Percentiles rank a stretch among this genome's conserved stretches.
Conservation (phyloP, 2,113 vertebrate species). For the Pelusios castaneus region DNA sequence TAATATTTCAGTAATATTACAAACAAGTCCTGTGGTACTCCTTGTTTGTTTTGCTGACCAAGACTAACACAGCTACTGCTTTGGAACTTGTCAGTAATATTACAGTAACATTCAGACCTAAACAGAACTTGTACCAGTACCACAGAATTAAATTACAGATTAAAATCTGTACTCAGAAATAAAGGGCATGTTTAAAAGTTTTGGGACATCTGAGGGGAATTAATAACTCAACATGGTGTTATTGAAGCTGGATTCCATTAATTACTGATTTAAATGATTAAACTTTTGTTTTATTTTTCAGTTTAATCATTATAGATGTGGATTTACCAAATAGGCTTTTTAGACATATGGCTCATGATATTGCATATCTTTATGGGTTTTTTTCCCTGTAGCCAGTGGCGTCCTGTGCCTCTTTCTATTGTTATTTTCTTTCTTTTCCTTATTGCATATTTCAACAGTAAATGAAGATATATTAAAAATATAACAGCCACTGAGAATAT, state of each 20-base stretch:
- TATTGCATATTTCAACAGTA: neutral
- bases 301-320: conserved; percentile 3
- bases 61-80: too few species aligned
- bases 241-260: neutral
- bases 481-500: neutral
- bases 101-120: neutral
- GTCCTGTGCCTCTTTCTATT: too few species aligned
- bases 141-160: fast-evolving
- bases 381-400: conserved; percentile 11
- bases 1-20: fast-evolving
- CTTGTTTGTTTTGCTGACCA: too few species aligned
- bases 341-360: conserved; percentile 10
- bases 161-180: neutral
- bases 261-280: conserved; percentile 19
- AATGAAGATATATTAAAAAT: conserved; percentile 45
- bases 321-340: conserved; percentile 44
- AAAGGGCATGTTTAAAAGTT: neutral
- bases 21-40: too few species aligned
- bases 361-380: neutral
- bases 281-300: neutral
- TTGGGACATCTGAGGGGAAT: neutral
- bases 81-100: too few species aligned
- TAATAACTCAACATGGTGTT: neutral
- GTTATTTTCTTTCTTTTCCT: too few species aligned
- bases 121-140: neutral